Base-by-base conservation (phyloP, 2,888 invertebrate species). In the Drosophila niveifrons region DNA sequence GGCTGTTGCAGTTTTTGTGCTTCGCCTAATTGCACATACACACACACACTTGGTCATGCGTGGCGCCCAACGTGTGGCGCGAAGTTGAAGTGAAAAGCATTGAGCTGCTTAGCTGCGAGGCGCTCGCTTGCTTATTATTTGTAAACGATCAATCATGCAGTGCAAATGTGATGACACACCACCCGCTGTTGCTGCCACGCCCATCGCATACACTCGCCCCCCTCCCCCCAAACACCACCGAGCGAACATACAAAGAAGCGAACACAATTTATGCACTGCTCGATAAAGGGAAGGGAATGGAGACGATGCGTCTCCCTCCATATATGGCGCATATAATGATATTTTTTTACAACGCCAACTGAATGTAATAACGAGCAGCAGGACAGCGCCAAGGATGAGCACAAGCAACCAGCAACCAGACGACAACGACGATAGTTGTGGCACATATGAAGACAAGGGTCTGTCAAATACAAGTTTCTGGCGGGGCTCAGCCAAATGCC, bases 401-500 rank as follows among this genome's bases (percentile, higher is more conserved):
- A 50, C 44, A 47, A 51, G 44, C 44, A 46, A 39, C 51, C 56
- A 63, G 76, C 6, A 23, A 23, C 6, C 23, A 23, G 17, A 67
- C 62, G 18, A 59, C 41, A 28, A 67, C 68, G 53, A 68, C 71
- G 70, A 82, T 82, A 83, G 78, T 83, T 88, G 88, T 85, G 82
- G 82, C 82, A 82, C 88, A 86, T 86, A 82, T 82, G 84, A 88
- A 86, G 89, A 84, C 84, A 88, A 84, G 89, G 86, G 88, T 83
- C 88, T 84, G 84, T 88, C 88, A 86, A 83, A 88, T 86, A 86
- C 84, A 84, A 88, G 86, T 78, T 85, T 82, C 88, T 87, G 88
- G 81, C 84, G 85, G 70, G 64, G 78, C 82, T 65, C 78, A 43
- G 23, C 23, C 36, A 41, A 17, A 39, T 9, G 17, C 17, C 23